Percentiles rank a stretch among this genome's conserved stretches.
These are phyloP conservation scores for Sphinx pinastri DNA, from an alignment of 2,888 invertebrate species.

Conservation along the genomic window DNA sequence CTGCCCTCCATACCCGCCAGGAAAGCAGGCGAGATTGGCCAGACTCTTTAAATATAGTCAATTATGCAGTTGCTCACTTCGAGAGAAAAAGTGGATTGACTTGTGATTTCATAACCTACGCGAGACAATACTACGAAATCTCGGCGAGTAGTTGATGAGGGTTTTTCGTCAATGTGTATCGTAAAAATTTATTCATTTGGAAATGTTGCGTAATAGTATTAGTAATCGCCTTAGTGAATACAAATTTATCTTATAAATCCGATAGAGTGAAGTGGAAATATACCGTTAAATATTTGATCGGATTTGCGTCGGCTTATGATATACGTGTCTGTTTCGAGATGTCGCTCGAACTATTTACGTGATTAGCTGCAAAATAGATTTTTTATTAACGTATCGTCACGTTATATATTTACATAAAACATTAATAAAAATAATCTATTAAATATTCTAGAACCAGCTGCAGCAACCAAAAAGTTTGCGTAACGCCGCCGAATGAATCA, in stretches of 20 bases:
- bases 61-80: slow-evolving; percentile 33
- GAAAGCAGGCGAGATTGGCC: slow-evolving; percentile 47
- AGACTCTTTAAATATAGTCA: slow-evolving; percentile 37
- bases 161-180: slow-evolving; percentile 30
- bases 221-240: slow-evolving; percentile 66
- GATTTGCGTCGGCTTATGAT: slow-evolving; percentile 77
- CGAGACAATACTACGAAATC: slow-evolving; percentile 12
- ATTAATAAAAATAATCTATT: neutral
- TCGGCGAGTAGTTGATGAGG: slow-evolving; percentile 8
- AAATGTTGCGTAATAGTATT: slow-evolving; percentile 53
- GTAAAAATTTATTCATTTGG: slow-evolving; percentile 40
- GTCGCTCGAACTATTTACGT: slow-evolving; percentile 37
- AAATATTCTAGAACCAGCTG: no score
- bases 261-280: slow-evolving; percentile 48
- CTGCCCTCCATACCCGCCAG: slow-evolving; percentile 31
- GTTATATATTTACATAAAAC: neutral
- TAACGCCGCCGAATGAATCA: slow-evolving; percentile 5
- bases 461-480: neutral
- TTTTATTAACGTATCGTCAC: neutral
- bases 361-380: neutral
- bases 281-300: slow-evolving; percentile 79
- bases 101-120: slow-evolving; percentile 38
- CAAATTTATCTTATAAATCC: slow-evolving; percentile 61
- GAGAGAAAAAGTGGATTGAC: slow-evolving; percentile 41
- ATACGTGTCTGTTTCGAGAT: slow-evolving; percentile 54